These are phyloP conservation scores for Mus pahari DNA, from an alignment of 2,113 vertebrate species.

Conservation along the genomic window DNA sequence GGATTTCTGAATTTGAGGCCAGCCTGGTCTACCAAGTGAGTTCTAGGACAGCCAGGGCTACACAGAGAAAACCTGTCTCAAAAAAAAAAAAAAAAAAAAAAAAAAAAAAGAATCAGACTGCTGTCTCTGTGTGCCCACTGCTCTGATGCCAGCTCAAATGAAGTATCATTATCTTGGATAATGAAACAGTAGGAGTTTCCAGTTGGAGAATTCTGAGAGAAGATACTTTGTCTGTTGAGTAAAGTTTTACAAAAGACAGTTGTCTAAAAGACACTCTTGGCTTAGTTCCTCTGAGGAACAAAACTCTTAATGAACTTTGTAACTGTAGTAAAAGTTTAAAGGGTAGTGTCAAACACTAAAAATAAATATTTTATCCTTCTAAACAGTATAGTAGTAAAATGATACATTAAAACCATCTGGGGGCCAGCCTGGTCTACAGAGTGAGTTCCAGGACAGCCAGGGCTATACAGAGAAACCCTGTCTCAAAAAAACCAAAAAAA, in stretches of 20 bases:
- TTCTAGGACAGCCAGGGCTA: too few relatives aligned
- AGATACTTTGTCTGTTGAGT: background rate
- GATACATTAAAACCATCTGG: background rate
- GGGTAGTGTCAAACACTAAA: conserved; percentile 33
- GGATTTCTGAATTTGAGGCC: too few relatives aligned
- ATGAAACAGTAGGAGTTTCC: background rate
- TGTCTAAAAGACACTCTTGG: background rate
- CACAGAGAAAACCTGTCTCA: too few relatives aligned
- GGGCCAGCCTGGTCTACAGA: too few relatives aligned
- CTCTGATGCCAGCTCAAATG: background rate
- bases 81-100: too few relatives aligned
- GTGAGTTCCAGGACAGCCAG: too few relatives aligned
- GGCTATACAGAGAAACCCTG: too few relatives aligned
- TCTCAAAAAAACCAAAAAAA: too few relatives aligned
- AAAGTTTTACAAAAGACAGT: background rate
- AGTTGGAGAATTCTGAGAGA: background rate
- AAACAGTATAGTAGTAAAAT: conserved; percentile 28
- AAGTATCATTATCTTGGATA: background rate
- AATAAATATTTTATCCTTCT: conserved; percentile 9
- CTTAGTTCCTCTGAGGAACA: background rate
- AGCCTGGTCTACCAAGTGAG: too few relatives aligned
- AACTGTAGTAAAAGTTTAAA: conserved; percentile 61
- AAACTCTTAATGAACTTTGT: conserved; percentile 63
- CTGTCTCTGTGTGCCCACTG: background rate
- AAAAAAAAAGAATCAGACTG: too few relatives aligned